Base-by-base conservation (phyloP, 2,113 vertebrate genomes). In the Oxygymnocypris stewartii region DNA sequence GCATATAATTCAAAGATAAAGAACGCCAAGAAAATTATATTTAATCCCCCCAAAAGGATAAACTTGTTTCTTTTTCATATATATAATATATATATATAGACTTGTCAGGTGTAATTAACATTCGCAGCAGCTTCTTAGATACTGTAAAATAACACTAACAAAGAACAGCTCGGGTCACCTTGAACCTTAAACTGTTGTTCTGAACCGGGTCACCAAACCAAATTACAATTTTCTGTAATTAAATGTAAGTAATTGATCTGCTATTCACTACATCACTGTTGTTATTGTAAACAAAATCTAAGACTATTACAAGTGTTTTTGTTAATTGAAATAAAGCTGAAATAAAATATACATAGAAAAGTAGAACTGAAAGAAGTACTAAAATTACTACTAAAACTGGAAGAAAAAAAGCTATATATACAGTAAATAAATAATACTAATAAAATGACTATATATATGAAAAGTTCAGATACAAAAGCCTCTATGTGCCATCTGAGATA, bases 41-140 rank as follows among this genome's bases (percentile, higher is more conserved):
- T 85, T 59, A 88, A 85, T 87, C 47, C 16, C 44, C 44, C 28
- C 79, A 78, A 49, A 81, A 79, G 31, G 23, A 7, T 65, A 89
- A 84, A 88, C 79, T 75, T 51, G 47, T 31, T 69, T 84, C 28
- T 35, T 87, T 84, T 49, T 85, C 65, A 86, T 86, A 59, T 75
- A 31, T 61, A 13, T 75, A 82, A 59, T n/a, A 59, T 49, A 9
- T n/a, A n/a, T 47, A 73, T 86, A 89, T 87, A 79, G 81, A 57
- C 84, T 80, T 90, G 77, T 84, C 71, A 74, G 54, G 42, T 57
- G 71, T 88, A 88, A 87, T 91, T 90, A 87, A 88, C 87, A 78
- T 71, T 71, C 73, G 84, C 31, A 82, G 44, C 84, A 51, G 69
- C 78, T 67, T 37, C 63, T 81, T 75, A 65, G 71, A 76, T 78